Evolutionary conservation across 2,888 invertebrate genomes (phyloP), one percentile per base, ranked within the genome.

Genomic region (Celastrina argiolus): DNA sequence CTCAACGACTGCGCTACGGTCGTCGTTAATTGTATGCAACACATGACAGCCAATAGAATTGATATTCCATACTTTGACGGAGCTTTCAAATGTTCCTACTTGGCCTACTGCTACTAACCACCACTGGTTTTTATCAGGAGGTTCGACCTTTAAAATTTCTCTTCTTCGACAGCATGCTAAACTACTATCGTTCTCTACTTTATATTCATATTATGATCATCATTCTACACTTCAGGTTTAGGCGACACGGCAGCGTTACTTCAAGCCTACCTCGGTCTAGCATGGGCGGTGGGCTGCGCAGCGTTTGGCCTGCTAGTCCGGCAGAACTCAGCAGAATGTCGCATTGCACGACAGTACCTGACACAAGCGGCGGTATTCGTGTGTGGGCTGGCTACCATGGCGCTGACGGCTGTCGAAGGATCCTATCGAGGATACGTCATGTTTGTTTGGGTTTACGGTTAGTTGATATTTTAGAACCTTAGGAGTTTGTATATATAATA

Each of bases 331-430:
- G 94, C 95, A 16, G 96, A 97, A 80, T 97, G 97, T 81, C 92
- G 96, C 63, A 96, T 97, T 67, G 96, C 96, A 0, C 92, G 96
- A 65, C 97, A 97, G 82, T 97, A 97, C 83, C 92, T 97, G 56
- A 96, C 96, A 66, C 95, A 96, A 81, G 95, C 96, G 0, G 95
- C 96, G 0, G 94, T 96, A 45, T 95, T 96, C 77, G 95, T 95
- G 78, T 95, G 96, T 77, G 96, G 94, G 4, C 84, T 96, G 56
- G 94, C 95, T 63, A 95, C 95, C 56, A 92, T 96, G 80, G 95
- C 96, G 1, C 92, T 96, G 36, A 95, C 95, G 0, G 95, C 95
- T 1, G 95, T 96, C 22, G 94, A 95, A 72, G 95, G 95, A 66
- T 95, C 94, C 69, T 94, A 95, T 74, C 93, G 94, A 75, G 95